Conservation (phyloP, 30 jellyfish, hydroid and myxozoan genomes). For the Hydractinia symbiolongicarpus region DNA sequence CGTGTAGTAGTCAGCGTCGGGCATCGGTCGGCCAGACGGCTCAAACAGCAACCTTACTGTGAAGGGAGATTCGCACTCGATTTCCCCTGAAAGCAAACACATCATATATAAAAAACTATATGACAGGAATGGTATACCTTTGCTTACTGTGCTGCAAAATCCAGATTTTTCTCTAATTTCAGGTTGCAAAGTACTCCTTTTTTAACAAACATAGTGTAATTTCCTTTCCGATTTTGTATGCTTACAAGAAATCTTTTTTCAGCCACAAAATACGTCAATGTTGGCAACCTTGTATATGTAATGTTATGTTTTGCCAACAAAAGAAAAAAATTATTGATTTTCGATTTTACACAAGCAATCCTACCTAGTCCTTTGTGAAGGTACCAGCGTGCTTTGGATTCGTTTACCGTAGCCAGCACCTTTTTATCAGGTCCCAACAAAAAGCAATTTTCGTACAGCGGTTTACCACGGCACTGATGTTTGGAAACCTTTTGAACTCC, state of each 20-base stretch:
- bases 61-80: slow-evolving; percentile 61
- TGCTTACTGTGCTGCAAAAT: too few relatives aligned
- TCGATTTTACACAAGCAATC: neutral
- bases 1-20: slow-evolving; percentile 74
- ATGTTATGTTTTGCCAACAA: too few relatives aligned
- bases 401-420: slow-evolving; percentile 69
- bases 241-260: too few relatives aligned
- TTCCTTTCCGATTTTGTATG: too few relatives aligned
- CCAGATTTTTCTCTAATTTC: too few relatives aligned
- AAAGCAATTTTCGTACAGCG: slow-evolving; percentile 81
- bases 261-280: too few relatives aligned
- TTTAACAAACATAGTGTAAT: too few relatives aligned
- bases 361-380: slow-evolving; percentile 52
- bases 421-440: slow-evolving; percentile 78
- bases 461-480: slow-evolving; percentile 59
- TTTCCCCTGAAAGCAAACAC: slow-evolving; percentile 33
- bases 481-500: slow-evolving; percentile 7
- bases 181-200: too few relatives aligned
- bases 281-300: too few relatives aligned
- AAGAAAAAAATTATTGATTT: too few relatives aligned
- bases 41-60: slow-evolving; percentile 70
- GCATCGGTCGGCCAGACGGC: slow-evolving; percentile 76
- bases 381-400: slow-evolving; percentile 79
- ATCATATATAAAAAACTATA: neutral
- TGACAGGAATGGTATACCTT: neutral